phyloP scores from a whole-genome alignment of 2,888 invertebrate genomes.

The Dascillus cervinus region DNA sequence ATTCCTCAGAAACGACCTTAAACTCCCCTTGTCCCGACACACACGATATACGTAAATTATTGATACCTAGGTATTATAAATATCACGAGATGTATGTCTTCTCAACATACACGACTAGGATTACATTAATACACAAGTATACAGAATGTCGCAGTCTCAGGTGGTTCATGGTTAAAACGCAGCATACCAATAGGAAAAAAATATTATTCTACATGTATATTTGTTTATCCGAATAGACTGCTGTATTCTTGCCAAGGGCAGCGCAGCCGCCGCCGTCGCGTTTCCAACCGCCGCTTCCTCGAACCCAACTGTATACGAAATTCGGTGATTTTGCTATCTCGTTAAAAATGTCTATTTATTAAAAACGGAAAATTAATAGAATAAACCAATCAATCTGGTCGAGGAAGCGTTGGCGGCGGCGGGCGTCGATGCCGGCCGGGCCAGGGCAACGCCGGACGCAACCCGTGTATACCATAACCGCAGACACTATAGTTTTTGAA shows the following conservation, averaged over 20 bases:
- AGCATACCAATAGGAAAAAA: constrained; percentile 26
- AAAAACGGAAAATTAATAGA: constrained; percentile 12
- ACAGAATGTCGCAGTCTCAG: constrained; percentile 45
- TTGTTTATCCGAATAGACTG: constrained; percentile 23
- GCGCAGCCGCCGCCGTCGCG: constrained; percentile 11
- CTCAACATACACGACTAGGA: constrained; percentile 17
- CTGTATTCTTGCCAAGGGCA: constrained; percentile 21
- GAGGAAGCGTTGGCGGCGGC: constrained; percentile 10
- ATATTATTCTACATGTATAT: constrained; percentile 23
- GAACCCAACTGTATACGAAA: constrained; percentile 29
- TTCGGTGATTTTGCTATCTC: constrained; percentile 29
- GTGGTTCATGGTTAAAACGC: constrained; percentile 38
- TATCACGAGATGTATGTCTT: no score
- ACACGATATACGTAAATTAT: constrained; percentile 45
- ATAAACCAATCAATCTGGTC: constrained; percentile 4
- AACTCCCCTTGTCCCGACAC: constrained; percentile 32
- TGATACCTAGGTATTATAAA: constrained; percentile 32
- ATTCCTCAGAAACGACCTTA: constrained; percentile 24
- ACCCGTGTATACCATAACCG: constrained; percentile 23
- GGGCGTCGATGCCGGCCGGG: constrained; percentile 19
- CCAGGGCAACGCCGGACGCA: constrained; percentile 17
- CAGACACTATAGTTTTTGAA: constrained; percentile 23
- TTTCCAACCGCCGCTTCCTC: no score
- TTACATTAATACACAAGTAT: constrained; percentile 39
- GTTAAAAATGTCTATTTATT: constrained; percentile 23